phyloP scores from a whole-genome alignment of 2,888 invertebrate genomes.

The Ochropleura leucogaster region DNA sequence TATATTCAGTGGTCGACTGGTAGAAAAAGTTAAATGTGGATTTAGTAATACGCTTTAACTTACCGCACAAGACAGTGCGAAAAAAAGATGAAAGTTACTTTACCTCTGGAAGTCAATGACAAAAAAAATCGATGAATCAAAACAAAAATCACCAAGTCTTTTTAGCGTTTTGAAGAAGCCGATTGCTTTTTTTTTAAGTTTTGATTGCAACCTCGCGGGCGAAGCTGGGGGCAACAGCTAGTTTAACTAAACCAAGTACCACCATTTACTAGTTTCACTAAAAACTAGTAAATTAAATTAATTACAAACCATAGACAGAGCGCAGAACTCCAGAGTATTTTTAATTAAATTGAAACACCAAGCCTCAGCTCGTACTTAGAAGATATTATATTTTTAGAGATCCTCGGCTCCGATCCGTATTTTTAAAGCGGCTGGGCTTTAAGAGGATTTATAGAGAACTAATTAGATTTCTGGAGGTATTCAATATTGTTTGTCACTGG shows the following conservation, averaged over 20 bases:
- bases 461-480: constrained; percentile 14
- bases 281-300: constrained; percentile 37
- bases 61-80: no score
- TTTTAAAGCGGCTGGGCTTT: constrained; percentile 18
- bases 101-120: no score
- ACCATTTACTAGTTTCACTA: not conserved
- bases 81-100: no score
- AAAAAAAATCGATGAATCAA: no score
- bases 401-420: constrained; percentile 40
- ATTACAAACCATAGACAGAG: constrained; percentile 39
- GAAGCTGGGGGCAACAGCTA: no score
- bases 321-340: constrained; percentile 59
- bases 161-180: no score
- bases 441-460: constrained; percentile 16
- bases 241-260: not conserved
- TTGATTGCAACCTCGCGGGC: no score
- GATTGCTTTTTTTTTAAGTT: no score
- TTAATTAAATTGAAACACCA: constrained; percentile 68
- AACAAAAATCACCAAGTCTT: no score
- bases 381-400: constrained; percentile 61
- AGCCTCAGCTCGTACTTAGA: constrained; percentile 17
- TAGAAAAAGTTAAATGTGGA: no score
- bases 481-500: not conserved
- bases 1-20: no score
- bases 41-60: no score